Evolutionary conservation across 2,797 vertebrate genomes (phyloP).

Genomic region (Astyanax mexicanus): DNA sequence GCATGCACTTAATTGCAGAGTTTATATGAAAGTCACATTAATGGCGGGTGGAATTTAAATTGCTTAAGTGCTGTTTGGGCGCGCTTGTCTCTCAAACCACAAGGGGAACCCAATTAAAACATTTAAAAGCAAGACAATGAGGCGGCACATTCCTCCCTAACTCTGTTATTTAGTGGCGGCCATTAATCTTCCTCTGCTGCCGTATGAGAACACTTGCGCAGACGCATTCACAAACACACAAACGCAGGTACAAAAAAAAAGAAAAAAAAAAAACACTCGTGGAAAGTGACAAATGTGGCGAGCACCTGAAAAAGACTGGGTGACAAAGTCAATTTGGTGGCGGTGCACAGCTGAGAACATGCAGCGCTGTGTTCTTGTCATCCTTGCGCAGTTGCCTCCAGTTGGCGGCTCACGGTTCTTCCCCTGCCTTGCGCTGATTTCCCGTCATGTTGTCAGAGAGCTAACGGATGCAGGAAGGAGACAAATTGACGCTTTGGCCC

Average conservation of each 20-base stretch:
- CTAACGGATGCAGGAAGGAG: slow-evolving; percentile 59
- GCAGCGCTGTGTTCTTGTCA: slow-evolving; percentile 47
- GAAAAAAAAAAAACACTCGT: slow-evolving; percentile 26
- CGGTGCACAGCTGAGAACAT: slow-evolving; percentile 55
- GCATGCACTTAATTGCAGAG: slow-evolving; percentile 53
- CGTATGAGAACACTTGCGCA: not conserved
- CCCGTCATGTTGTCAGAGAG: slow-evolving; percentile 65
- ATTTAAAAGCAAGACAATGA: slow-evolving; percentile 50
- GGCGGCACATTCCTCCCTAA: slow-evolving; percentile 33
- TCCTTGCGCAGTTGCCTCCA: slow-evolving; percentile 56
- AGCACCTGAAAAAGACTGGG: slow-evolving; percentile 65
- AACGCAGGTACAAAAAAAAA: slow-evolving; percentile 36
- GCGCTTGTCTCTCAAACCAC: slow-evolving; percentile 42
- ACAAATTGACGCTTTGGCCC: slow-evolving; percentile 59
- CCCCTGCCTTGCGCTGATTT: slow-evolving; percentile 61
- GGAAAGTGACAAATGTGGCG: slow-evolving; percentile 68
- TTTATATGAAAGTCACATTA: slow-evolving; percentile 52
- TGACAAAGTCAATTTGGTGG: slow-evolving; percentile 70
- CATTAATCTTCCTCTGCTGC: slow-evolving; percentile 42
- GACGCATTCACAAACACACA: slow-evolving; percentile 39
- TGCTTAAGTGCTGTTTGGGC: slow-evolving; percentile 53
- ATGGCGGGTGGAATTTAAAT: slow-evolving; percentile 56
- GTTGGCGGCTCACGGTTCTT: slow-evolving; percentile 61
- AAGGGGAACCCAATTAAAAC: slow-evolving; percentile 34
- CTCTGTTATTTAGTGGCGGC: slow-evolving; percentile 45